A percentile compares a stretch with the other conserved stretches of the same genome.
Evolutionary conservation across 2,888 invertebrate species (phyloP).

Genomic region (Eucera pruinosa): DNA sequence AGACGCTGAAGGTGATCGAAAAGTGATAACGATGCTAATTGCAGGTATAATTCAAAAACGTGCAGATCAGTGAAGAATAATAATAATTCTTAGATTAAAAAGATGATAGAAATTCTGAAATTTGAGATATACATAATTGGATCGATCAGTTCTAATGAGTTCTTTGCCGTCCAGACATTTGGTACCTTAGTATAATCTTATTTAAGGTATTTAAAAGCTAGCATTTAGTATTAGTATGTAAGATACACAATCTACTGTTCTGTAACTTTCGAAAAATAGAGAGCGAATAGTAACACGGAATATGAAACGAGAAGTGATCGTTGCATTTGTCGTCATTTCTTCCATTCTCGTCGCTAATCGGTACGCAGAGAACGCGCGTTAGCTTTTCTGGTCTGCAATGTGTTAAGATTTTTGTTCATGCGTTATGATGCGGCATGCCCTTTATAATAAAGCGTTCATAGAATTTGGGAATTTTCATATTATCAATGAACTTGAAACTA

Average conservation of each 20-base stretch:
- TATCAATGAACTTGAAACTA: no score
- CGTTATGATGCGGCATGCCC: constrained; percentile 15
- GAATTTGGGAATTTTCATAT: neutral
- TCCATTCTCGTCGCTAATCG: constrained; percentile 10
- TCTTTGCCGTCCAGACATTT: constrained; percentile 21
- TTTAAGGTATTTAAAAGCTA: constrained; percentile 54
- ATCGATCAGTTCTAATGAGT: neutral
- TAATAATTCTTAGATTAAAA: constrained; percentile 6
- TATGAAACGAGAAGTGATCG: neutral
- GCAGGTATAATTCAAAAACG: neutral
- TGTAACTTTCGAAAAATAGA: constrained; percentile 7
- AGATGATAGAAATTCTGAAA: neutral
- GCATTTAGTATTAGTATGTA: constrained; percentile 25
- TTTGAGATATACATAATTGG: neutral
- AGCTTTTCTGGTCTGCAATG: constrained; percentile 4
- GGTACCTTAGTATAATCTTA: constrained; percentile 21
- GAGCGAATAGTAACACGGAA: neutral
- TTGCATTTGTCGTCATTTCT: constrained; percentile 16
- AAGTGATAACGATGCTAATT: neutral
- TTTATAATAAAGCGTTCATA: constrained; percentile 8
- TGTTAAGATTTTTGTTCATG: constrained; percentile 15
- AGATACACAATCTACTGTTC: constrained; percentile 2
- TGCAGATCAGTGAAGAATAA: neutral
- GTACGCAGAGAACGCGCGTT: neutral
- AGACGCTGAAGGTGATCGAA: neutral